Evolutionary conservation across 2,888 invertebrate species (phyloP).

Genomic region (Drepana falcataria): DNA sequence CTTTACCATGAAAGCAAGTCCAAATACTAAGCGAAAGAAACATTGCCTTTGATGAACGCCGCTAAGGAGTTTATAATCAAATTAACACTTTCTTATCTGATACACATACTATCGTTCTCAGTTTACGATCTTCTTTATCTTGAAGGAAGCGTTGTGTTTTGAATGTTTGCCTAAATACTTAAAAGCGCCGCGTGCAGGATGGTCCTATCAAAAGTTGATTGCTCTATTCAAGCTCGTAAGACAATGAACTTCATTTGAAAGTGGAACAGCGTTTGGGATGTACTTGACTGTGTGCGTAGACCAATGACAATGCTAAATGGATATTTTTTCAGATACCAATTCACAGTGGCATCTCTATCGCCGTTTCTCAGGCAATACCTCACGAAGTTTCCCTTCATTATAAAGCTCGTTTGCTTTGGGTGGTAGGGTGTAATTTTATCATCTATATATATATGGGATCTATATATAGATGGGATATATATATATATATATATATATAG

Average conservation of each 20-base stretch:
- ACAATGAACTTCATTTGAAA: constrained; percentile 2
- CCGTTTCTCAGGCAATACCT: too few species aligned
- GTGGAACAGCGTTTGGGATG: neutral
- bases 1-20: neutral
- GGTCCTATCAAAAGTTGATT: constrained; percentile 2
- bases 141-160: constrained; percentile 45
- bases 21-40: neutral
- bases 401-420: too few species aligned
- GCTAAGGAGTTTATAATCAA: constrained; percentile 55
- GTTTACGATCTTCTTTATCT: constrained; percentile 52
- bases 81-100: constrained; percentile 61
- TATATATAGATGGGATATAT: too few species aligned
- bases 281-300: neutral
- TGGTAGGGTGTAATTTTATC: too few species aligned
- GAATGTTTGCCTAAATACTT: constrained; percentile 52
- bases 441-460: too few species aligned
- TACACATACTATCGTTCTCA: constrained; percentile 21
- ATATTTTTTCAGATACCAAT: too few species aligned
- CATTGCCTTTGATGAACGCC: constrained; percentile 15
- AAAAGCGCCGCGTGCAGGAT: constrained; percentile 19
- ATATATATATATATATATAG: too few species aligned
- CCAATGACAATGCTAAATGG: too few species aligned
- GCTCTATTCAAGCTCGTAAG: neutral
- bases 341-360: too few species aligned
- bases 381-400: too few species aligned